Evolutionary conservation across 2,888 invertebrate genomes (phyloP).

Genomic region (Balanococcus diminutus): DNA sequence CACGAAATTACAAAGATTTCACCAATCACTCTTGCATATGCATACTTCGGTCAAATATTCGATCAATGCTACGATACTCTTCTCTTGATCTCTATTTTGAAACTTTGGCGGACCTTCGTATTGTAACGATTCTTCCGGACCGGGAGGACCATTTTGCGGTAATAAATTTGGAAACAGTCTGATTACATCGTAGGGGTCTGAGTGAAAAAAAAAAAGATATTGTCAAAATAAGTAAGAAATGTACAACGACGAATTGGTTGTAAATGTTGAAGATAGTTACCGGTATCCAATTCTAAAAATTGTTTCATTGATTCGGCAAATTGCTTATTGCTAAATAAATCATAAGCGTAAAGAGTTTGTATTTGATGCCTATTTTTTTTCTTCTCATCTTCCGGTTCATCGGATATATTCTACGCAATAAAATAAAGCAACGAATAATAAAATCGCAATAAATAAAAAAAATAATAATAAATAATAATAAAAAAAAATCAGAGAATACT

Average conservation of each 20-base stretch:
- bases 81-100: conserved; percentile 73
- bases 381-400: conserved; percentile 81
- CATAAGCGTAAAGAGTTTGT: conserved; percentile 86
- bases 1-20: neutral
- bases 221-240: neutral
- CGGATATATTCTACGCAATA: conserved; percentile 75
- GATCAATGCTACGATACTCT: conserved; percentile 84
- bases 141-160: conserved; percentile 64
- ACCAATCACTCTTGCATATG: neutral
- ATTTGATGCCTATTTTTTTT: conserved; percentile 83
- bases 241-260: neutral
- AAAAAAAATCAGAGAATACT: conserved; percentile 60
- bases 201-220: conserved; percentile 43
- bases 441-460: neutral
- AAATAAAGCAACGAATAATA: conserved; percentile 50
- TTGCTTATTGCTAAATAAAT: conserved; percentile 86
- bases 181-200: conserved; percentile 93
- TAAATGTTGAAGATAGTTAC: conserved; percentile 60
- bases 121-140: neutral
- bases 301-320: conserved; percentile 91
- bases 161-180: conserved; percentile 90
- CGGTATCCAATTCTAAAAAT: conserved; percentile 84
- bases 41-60: conserved; percentile 84
- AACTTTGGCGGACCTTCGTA: conserved; percentile 23
- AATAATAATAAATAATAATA: neutral